Evolutionary conservation across 2,797 vertebrate species (phyloP).

Genomic region (Neosilurus hyrtlii): DNA sequence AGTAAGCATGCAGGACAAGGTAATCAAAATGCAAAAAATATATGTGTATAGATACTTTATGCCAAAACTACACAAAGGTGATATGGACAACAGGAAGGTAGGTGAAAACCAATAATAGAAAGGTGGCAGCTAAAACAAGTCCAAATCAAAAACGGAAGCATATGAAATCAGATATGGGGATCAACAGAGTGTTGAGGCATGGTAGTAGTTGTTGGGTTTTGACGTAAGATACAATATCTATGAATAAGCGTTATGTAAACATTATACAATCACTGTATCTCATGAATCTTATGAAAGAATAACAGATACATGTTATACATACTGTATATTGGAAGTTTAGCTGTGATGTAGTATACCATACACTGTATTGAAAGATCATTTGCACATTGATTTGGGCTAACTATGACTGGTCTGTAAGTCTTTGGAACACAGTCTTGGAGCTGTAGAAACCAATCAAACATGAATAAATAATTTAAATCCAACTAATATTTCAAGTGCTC

Average conservation of each 20-base stretch:
- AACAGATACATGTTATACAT: not conserved
- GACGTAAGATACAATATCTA: conserved; percentile 8
- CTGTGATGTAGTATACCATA: not conserved
- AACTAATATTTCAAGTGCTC: not conserved
- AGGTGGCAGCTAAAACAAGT: not conserved
- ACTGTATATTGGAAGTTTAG: not conserved
- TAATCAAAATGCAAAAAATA: not conserved
- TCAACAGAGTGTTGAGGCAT: not conserved
- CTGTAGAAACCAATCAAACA: not conserved
- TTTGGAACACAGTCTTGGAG: not conserved
- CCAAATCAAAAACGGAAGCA: not conserved
- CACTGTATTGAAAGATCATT: not conserved
- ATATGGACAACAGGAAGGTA: not conserved
- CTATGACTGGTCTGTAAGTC: not conserved
- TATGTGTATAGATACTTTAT: not conserved
- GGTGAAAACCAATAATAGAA: not conserved
- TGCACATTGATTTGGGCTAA: not conserved
- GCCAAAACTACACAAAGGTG: not conserved
- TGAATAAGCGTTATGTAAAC: conserved; percentile 13
- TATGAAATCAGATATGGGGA: not conserved
- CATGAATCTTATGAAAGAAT: not conserved
- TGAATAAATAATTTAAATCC: not conserved
- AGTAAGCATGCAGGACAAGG: not conserved
- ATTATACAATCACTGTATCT: not conserved
- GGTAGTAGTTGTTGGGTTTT: not conserved